These are phyloP conservation scores for Drosophila paranaensis DNA, from an alignment of 2,888 invertebrate species.

Conservation along the genomic window DNA sequence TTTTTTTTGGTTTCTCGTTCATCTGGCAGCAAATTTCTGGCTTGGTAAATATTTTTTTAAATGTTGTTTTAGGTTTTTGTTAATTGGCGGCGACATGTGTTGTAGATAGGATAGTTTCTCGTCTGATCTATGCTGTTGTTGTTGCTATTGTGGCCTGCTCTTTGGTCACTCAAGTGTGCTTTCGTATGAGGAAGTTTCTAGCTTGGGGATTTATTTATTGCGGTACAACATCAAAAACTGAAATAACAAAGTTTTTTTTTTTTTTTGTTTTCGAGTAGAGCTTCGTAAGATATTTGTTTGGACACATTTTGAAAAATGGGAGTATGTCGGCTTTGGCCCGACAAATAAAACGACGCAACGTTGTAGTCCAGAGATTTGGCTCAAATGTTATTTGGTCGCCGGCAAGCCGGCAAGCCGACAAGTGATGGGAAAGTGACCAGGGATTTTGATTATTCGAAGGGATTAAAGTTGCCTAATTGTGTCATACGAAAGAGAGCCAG, in stretches of 20 bases:
- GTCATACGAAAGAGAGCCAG: constrained; percentile 22
- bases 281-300: constrained; percentile 38
- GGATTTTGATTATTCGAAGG: constrained; percentile 19
- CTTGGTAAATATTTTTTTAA: constrained; percentile 65
- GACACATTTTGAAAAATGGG: constrained; percentile 45
- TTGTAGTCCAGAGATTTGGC: constrained; percentile 35
- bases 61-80: constrained; percentile 72
- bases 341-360: constrained; percentile 18
- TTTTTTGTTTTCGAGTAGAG: constrained; percentile 16
- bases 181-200: constrained; percentile 73
- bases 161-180: constrained; percentile 46
- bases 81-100: constrained; percentile 82
- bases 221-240: constrained; percentile 68
- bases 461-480: constrained; percentile 60
- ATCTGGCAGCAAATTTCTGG: constrained; percentile 46
- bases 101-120: constrained; percentile 57
- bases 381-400: constrained; percentile 24
- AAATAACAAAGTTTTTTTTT: constrained; percentile 15
- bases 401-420: constrained; percentile 62
- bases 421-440: constrained; percentile 69
- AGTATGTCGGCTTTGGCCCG: constrained; percentile 56
- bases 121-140: constrained; percentile 28
- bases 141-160: constrained; percentile 25
- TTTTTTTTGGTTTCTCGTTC: constrained; percentile 38
- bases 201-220: constrained; percentile 67